Percentiles rank a stretch among this genome's conserved stretches.
Conservation (phyloP, 2,888 invertebrate species). For the Drosophila sordidula region DNA sequence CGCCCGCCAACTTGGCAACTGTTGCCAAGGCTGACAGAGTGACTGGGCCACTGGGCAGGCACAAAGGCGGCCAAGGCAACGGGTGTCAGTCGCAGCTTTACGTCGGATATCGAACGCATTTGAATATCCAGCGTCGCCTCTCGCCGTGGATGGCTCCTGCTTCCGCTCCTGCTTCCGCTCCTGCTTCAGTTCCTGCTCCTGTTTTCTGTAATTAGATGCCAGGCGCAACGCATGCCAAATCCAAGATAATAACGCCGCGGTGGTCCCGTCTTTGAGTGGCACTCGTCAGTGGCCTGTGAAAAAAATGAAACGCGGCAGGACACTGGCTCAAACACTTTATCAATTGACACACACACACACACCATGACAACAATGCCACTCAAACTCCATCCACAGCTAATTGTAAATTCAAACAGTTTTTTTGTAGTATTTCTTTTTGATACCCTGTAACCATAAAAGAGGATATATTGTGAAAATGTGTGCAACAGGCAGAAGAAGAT, state of each 20-base stretch:
- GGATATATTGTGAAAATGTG: background rate
- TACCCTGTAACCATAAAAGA: background rate
- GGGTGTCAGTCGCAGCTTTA: slow-evolving; percentile 73
- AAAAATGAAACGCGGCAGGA: slow-evolving; percentile 65
- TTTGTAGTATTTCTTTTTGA: slow-evolving; percentile 13
- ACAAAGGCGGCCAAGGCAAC: slow-evolving; percentile 54
- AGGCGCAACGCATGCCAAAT: slow-evolving; percentile 70
- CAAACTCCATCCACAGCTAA: slow-evolving; percentile 64
- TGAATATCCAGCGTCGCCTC: slow-evolving; percentile 49
- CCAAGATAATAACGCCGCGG: slow-evolving; percentile 78
- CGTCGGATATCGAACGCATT: slow-evolving; percentile 45
- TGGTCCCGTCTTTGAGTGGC: slow-evolving; percentile 67
- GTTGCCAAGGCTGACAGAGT: slow-evolving; percentile 6
- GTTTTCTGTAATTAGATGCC: slow-evolving; percentile 74
- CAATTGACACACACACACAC: slow-evolving; percentile 66
- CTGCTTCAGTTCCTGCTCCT: slow-evolving; percentile 31
- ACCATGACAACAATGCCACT: slow-evolving; percentile 66
- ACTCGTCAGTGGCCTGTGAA: slow-evolving; percentile 75
- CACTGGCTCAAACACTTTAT: slow-evolving; percentile 70
- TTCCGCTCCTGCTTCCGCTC: slow-evolving; percentile 29
- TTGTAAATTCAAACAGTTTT: slow-evolving; percentile 76
- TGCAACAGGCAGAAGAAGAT: background rate
- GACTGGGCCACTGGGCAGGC: slow-evolving; percentile 25
- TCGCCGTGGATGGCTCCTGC: background rate
- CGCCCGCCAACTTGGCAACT: slow-evolving; percentile 31